Base-by-base conservation (phyloP, 1,140 invertebrate genomes). In the Danaus plexippus region DNA sequence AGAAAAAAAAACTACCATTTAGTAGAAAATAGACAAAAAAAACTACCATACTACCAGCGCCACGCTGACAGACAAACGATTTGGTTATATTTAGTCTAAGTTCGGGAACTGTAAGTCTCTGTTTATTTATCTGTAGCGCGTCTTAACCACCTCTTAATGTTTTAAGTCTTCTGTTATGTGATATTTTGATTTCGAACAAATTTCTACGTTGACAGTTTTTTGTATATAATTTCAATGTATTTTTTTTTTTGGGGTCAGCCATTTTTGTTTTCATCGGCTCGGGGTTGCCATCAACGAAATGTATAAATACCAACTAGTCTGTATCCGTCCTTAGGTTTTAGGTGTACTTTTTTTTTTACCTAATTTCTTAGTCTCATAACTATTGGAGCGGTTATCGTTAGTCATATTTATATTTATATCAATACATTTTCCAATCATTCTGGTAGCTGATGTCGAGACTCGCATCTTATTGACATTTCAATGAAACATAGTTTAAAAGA, bases 291-390 rank as follows among this genome's bases (percentile, higher is more conserved):
- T 74, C 66, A 54, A 52, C 50, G 22, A 57, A 61, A 63, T 63
- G 61, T 53, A 59, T 59, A 57, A 54, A 65, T 81, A 77, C 74
- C 76, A 75, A 64, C 79, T 82, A 82, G 79, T 82, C 79, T 78
- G 63, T 69, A 54, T 78, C 75, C 79, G 73, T 82, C 76, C 77
- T 70, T 76, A 70, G 69, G 60, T 67, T 52, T 47, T 64, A 68
- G 65, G 63, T 66, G 43, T 61, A 67, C 60, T 67, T 60, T 66
- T 67, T 60, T 66, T 70, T 67, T 65, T 61, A 65, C 61, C 63
- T 59, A 51, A 59, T 66, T 66, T 63, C 59, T 57, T 69, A 68
- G 60, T 58, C 46, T 59, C 66, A 63, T 64, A 66, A 59, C 62
- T 66, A 50, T 57, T 13, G 61, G 66, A 64, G 64, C 58, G 69